A percentile compares a stretch with the other conserved stretches of the same genome.
These are phyloP conservation scores for Conopomorpha cramerella DNA, from an alignment of 1,140 invertebrate genomes.

Conservation along the genomic window DNA sequence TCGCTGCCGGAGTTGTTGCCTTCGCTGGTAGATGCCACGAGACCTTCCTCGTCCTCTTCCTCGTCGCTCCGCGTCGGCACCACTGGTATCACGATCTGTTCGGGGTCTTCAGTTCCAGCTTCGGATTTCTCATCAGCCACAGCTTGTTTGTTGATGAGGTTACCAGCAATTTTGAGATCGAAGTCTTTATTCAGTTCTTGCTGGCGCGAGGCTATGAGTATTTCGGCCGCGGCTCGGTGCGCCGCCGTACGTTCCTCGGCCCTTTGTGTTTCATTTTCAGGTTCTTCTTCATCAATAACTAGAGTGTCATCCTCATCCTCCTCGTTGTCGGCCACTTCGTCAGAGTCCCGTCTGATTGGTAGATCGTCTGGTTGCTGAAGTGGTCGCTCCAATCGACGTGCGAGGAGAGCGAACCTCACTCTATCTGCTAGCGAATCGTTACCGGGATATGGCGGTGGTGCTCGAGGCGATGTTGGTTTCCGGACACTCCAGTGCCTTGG, in stretches of 20 bases:
- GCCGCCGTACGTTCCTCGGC: slow-evolving; percentile 53
- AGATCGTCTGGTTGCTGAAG: slow-evolving; percentile 39
- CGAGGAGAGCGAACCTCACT: slow-evolving; percentile 77
- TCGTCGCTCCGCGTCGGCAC: slow-evolving; percentile 49
- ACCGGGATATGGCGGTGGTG: slow-evolving; percentile 42
- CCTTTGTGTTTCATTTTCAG: slow-evolving; percentile 31
- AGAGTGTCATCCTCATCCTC: slow-evolving; percentile 69
- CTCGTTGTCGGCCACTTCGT: slow-evolving; percentile 66
- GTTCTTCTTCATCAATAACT: slow-evolving; percentile 70
- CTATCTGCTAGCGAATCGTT: slow-evolving; percentile 68
- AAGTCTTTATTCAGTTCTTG: slow-evolving; percentile 51
- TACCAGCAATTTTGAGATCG: slow-evolving; percentile 56
- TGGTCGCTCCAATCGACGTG: slow-evolving; percentile 73
- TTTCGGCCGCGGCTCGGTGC: slow-evolving; percentile 58
- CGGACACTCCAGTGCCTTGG: slow-evolving; percentile 84
- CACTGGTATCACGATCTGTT: slow-evolving; percentile 30
- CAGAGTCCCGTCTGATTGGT: slow-evolving; percentile 52
- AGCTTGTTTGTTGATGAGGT: slow-evolving; percentile 45
- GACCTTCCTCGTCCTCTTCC: slow-evolving; percentile 74
- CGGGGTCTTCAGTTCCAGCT: slow-evolving; percentile 14
- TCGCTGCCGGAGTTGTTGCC: slow-evolving; percentile 82
- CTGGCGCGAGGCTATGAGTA: slow-evolving; percentile 48
- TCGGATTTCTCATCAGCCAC: too few relatives aligned
- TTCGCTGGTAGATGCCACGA: slow-evolving; percentile 74
- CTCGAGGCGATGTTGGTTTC: slow-evolving; percentile 61